These are phyloP conservation scores for Halisarca cf. caerulea DNA, from an alignment of 37 sponge, comb jelly and placozoan species.

Conservation along the genomic window DNA sequence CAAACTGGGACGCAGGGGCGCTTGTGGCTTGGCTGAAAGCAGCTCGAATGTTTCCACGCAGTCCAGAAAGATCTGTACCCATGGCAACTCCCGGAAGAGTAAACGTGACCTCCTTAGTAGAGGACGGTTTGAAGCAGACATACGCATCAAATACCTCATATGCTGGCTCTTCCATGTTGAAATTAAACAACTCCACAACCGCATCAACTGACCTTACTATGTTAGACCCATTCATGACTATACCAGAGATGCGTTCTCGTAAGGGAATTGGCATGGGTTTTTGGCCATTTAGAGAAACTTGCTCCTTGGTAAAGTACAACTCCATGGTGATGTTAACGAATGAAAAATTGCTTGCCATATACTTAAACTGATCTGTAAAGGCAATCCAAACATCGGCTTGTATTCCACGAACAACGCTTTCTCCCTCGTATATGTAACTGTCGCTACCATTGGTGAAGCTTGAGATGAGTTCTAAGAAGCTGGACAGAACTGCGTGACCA, in stretches of 20 bases:
- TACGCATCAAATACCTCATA: conserved; percentile 57
- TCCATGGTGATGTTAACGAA: conserved; percentile 27
- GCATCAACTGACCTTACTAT: neutral
- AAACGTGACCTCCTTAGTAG: conserved; percentile 13
- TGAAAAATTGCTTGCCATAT: neutral
- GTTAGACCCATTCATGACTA: neutral
- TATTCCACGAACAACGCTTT: conserved; percentile 50
- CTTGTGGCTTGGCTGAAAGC: conserved; percentile 12
- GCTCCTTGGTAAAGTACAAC: conserved; percentile 50
- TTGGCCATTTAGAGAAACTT: neutral
- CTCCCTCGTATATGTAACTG: conserved; percentile 67
- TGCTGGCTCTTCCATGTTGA: conserved; percentile 25
- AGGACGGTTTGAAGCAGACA: conserved; percentile 5
- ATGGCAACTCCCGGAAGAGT: neutral
- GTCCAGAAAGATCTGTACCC: neutral
- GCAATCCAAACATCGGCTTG: conserved; percentile 61
- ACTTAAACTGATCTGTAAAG: neutral
- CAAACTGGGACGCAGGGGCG: conserved; percentile 21
- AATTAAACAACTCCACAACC: conserved; percentile 8
- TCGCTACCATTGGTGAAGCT: neutral
- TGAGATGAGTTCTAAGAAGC: conserved; percentile 11
- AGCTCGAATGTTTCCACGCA: conserved; percentile 32
- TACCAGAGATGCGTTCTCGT: conserved; percentile 6
- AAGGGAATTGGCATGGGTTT: neutral
- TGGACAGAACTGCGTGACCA: neutral